These are phyloP conservation scores for Macrostomum lignano DNA, from an alignment of 1,140 invertebrate genomes.

Conservation along the genomic window DNA sequence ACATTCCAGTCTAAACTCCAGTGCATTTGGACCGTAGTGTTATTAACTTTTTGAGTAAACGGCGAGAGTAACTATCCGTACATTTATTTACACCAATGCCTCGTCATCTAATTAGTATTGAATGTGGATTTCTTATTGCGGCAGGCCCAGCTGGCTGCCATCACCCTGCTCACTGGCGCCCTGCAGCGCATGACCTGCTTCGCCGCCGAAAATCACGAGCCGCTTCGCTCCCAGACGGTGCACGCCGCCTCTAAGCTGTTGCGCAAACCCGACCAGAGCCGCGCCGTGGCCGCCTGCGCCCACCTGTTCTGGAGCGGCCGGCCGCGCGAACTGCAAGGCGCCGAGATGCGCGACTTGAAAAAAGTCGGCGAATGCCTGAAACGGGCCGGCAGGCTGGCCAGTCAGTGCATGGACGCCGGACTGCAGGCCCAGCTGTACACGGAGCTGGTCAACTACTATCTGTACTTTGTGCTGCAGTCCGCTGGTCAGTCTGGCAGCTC, in stretches of 20 bases:
- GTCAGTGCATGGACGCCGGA: slow-evolving; percentile 82
- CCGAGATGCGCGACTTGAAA: slow-evolving; percentile 56
- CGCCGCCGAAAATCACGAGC: slow-evolving; percentile 81
- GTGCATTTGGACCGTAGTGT: too few species aligned
- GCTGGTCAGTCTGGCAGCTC: too few species aligned
- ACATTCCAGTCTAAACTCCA: too few species aligned
- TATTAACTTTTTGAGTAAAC: too few species aligned
- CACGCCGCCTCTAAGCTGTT: slow-evolving; percentile 70
- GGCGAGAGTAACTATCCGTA: too few species aligned
- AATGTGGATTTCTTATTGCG: too few species aligned
- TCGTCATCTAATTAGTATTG: too few species aligned
- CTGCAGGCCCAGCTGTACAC: slow-evolving; percentile 81
- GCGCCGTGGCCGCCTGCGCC: slow-evolving; percentile 59
- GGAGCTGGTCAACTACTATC: slow-evolving; percentile 69
- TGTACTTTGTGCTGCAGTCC: too few species aligned
- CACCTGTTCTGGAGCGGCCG: slow-evolving; percentile 88
- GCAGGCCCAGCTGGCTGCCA: slow-evolving; percentile 74
- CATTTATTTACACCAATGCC: too few species aligned
- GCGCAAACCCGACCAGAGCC: slow-evolving; percentile 83
- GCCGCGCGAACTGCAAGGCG: slow-evolving; percentile 35
- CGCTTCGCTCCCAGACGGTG: slow-evolving; percentile 68
- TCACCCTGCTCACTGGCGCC: slow-evolving; percentile 73
- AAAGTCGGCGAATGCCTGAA: slow-evolving; percentile 75
- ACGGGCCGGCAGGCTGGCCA: slow-evolving; percentile 68
- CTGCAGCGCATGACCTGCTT: slow-evolving; percentile 61